phyloP scores from a whole-genome alignment of 2,888 invertebrate species.

The Opisthograptis luteolata region DNA sequence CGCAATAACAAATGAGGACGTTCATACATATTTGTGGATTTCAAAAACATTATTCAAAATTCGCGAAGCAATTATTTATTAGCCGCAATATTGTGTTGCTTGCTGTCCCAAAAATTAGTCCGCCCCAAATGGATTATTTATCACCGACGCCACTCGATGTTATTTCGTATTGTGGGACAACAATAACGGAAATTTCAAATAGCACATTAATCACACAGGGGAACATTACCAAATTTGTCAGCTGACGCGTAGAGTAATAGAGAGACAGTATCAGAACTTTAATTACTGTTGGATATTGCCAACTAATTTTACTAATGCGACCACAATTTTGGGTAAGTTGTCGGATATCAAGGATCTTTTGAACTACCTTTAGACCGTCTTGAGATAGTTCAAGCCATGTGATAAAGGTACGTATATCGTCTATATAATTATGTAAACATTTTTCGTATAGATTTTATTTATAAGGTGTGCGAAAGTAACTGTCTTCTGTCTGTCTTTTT shows the following conservation, averaged over 20 bases:
- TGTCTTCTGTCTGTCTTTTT: too few species aligned
- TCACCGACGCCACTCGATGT: conserved; percentile 35
- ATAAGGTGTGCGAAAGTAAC: too few species aligned
- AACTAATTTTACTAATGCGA: background rate
- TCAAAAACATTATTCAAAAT: conserved; percentile 11
- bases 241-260: conserved; percentile 16
- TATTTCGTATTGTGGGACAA: conserved; percentile 45
- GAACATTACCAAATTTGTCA: conserved; percentile 66
- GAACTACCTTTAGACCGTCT: too few species aligned
- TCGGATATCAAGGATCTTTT: too few species aligned
- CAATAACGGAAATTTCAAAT: conserved; percentile 63
- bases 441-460: too few species aligned
- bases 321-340: too few species aligned
- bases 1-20: background rate
- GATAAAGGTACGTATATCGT: too few species aligned
- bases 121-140: conserved; percentile 37
- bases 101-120: conserved; percentile 23
- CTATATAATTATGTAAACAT: too few species aligned
- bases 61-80: conserved; percentile 18
- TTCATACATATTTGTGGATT: background rate
- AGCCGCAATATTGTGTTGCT: conserved; percentile 16
- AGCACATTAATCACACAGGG: conserved; percentile 61
- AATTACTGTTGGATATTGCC: background rate
- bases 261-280: conserved; percentile 8
- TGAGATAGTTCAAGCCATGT: too few species aligned